Evolutionary conservation across 2,888 invertebrate species (phyloP).

Genomic region (Oscheius sp.): DNA sequence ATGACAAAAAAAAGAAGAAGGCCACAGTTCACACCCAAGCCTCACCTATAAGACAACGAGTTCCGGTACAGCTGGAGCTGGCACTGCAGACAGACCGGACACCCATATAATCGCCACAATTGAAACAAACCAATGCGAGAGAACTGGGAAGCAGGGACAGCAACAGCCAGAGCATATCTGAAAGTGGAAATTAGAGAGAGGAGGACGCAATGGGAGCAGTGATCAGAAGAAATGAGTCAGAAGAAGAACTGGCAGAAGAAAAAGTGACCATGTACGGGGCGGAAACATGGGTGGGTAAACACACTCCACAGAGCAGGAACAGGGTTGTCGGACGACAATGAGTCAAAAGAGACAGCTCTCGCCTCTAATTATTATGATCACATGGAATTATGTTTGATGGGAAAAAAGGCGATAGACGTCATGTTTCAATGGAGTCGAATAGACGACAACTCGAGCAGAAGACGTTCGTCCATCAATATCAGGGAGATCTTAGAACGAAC

Average conservation of each 20-base stretch:
- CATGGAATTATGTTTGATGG: no score
- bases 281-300: no score
- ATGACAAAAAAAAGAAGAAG: neutral
- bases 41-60: slow-evolving; percentile 17
- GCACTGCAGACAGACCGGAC: slow-evolving; percentile 8
- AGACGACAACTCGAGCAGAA: no score
- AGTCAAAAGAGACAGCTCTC: no score
- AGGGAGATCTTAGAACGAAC: no score
- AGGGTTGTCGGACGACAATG: no score
- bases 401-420: no score
- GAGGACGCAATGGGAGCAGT: neutral
- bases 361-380: no score
- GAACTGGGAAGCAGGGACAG: neutral
- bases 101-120: slow-evolving; percentile 6
- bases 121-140: slow-evolving; percentile 16
- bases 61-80: neutral
- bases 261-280: neutral
- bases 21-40: neutral
- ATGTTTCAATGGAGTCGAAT: no score
- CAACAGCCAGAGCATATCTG: slow-evolving; percentile 16
- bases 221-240: no score
- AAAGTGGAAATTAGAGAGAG: slow-evolving; percentile 1
- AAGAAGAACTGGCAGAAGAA: neutral
- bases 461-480: no score
- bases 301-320: no score